Percentiles rank a stretch among this genome's conserved stretches.
These are phyloP conservation scores for Alca torda DNA, from an alignment of 2,797 vertebrate species.

Conservation along the genomic window DNA sequence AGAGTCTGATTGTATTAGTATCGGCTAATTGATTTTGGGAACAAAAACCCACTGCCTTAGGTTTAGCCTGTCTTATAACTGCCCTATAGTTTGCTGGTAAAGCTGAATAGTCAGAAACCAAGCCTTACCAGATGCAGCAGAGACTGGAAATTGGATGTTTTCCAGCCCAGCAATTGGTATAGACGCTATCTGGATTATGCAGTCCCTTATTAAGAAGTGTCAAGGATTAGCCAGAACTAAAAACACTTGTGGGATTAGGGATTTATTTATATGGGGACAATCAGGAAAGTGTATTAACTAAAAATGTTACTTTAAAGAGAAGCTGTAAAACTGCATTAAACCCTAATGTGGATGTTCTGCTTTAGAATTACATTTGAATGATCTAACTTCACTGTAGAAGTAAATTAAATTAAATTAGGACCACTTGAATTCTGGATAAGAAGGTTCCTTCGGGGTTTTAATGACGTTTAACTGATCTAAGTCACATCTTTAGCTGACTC, in stretches of 20 bases:
- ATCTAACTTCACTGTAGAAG: slow-evolving; percentile 50
- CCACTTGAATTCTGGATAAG: slow-evolving; percentile 54
- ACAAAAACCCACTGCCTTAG: slow-evolving; percentile 3
- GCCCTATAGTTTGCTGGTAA: not conserved
- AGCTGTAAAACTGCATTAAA: slow-evolving; percentile 58
- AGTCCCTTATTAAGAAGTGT: slow-evolving; percentile 45
- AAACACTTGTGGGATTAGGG: slow-evolving; percentile 38
- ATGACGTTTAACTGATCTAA: slow-evolving; percentile 44
- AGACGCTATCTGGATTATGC: slow-evolving; percentile 39
- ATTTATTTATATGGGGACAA: slow-evolving; percentile 56
- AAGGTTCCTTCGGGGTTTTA: slow-evolving; percentile 46
- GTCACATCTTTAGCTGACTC: slow-evolving; percentile 35
- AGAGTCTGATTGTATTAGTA: slow-evolving; percentile 10
- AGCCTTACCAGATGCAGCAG: not conserved
- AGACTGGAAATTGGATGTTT: not conserved
- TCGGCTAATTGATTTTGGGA: slow-evolving; percentile 9
- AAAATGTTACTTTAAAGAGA: slow-evolving; percentile 61
- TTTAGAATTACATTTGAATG: slow-evolving; percentile 56
- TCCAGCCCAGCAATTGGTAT: slow-evolving; percentile 16
- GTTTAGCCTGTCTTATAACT: not conserved
- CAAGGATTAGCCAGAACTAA: slow-evolving; percentile 29
- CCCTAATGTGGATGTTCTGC: slow-evolving; percentile 47
- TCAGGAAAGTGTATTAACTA: slow-evolving; percentile 53
- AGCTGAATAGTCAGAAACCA: not conserved
- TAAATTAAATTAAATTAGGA: slow-evolving; percentile 66